phyloP scores from a whole-genome alignment of 1,140 invertebrate species.

The Psix sp. region DNA sequence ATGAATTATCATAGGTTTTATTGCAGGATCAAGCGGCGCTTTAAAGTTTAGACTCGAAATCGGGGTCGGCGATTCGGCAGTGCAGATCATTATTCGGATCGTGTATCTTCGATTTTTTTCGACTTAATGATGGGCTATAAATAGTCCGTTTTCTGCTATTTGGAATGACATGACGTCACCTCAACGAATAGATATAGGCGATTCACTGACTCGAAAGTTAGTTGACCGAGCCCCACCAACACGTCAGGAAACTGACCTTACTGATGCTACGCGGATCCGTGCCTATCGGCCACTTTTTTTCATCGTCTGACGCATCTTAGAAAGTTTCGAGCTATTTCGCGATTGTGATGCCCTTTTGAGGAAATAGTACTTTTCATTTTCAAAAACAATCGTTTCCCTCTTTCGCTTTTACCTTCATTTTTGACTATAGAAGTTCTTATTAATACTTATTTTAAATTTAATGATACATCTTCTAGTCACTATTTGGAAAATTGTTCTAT shows the following conservation, averaged over 20 bases:
- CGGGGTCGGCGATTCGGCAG: too few species aligned
- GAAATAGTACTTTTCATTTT: background rate
- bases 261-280: conserved; percentile 29
- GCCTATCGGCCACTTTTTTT: conserved; percentile 21
- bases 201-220: conserved; percentile 40
- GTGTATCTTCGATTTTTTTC: too few species aligned
- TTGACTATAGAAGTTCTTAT: too few species aligned
- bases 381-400: too few species aligned
- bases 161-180: conserved; percentile 23
- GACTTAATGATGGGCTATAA: conserved; percentile 26
- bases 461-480: too few species aligned
- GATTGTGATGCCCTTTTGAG: conserved; percentile 17
- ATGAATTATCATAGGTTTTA: too few species aligned
- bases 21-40: too few species aligned
- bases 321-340: conserved; percentile 28
- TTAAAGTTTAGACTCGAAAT: too few species aligned
- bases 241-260: conserved; percentile 54
- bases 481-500: too few species aligned
- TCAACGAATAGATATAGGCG: conserved; percentile 8
- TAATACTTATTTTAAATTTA: too few species aligned
- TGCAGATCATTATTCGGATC: too few species aligned
- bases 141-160: conserved; percentile 20
- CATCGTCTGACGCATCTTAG: conserved; percentile 36
- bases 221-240: conserved; percentile 42
- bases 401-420: background rate